Conservation (phyloP, 1,140 invertebrate genomes). For the Macrotrachela quadricornifera region DNA sequence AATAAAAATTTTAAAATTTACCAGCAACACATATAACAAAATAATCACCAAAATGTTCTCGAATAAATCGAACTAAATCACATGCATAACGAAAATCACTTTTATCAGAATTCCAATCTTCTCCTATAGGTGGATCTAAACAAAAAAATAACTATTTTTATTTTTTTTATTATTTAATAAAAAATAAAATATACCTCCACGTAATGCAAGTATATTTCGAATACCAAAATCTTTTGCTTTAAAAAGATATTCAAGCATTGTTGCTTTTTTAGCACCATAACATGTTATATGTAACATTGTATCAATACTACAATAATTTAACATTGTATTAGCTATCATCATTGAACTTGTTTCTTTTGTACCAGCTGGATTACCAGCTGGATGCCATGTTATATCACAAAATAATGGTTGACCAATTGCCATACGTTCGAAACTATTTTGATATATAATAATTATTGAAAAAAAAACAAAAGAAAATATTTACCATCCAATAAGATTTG, state of each 20-base stretch:
- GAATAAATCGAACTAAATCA: constrained; percentile 43
- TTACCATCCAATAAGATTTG: constrained; percentile 25
- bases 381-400: constrained; percentile 44
- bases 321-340: constrained; percentile 37
- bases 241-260: constrained; percentile 33
- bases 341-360: constrained; percentile 39
- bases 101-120: constrained; percentile 24
- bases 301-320: constrained; percentile 39
- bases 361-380: constrained; percentile 35
- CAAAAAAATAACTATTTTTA: neutral
- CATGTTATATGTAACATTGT: constrained; percentile 45
- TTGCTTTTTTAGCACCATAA: constrained; percentile 26
- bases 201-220: constrained; percentile 38
- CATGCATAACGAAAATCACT: constrained; percentile 39
- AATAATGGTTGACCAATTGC: constrained; percentile 36
- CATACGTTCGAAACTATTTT: constrained; percentile 35
- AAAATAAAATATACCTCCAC: constrained; percentile 21
- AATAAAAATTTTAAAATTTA: no score
- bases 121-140: constrained; percentile 25
- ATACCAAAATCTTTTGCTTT: constrained; percentile 38
- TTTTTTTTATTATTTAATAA: no score
- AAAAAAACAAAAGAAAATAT: neutral
- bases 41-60: constrained; percentile 38
- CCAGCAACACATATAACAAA: constrained; percentile 49
- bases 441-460: neutral